phyloP scores from a whole-genome alignment of 2,113 vertebrate species.

The Columba livia region DNA sequence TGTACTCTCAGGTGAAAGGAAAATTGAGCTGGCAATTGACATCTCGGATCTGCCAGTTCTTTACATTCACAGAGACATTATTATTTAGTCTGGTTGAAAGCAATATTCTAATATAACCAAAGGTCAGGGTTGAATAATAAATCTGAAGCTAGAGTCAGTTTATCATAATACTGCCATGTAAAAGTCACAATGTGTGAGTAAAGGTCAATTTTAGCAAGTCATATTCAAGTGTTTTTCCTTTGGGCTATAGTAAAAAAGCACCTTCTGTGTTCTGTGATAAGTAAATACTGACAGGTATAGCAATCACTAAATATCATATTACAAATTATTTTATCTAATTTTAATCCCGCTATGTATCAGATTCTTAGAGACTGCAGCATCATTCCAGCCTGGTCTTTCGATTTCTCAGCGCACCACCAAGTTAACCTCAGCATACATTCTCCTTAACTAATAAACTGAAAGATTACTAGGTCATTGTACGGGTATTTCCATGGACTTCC shows the following conservation, averaged over 20 bases:
- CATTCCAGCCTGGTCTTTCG: not conserved
- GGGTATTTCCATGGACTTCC: not conserved
- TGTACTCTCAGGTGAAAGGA: constrained; percentile 61
- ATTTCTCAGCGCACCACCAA: not conserved
- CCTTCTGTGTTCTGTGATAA: not conserved
- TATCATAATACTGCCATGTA: constrained; percentile 73
- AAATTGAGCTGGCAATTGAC: constrained; percentile 64
- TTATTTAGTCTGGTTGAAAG: constrained; percentile 64
- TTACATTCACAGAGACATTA: constrained; percentile 55
- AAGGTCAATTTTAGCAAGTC: constrained; percentile 74
- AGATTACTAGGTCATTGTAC: not conserved
- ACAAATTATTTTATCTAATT: not conserved
- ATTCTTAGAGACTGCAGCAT: not conserved
- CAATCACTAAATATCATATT: not conserved
- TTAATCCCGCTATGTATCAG: not conserved
- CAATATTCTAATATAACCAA: constrained; percentile 70
- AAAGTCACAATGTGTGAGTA: constrained; percentile 68
- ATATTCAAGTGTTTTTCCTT: constrained; percentile 48
- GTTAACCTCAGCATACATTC: not conserved
- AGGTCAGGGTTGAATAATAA: constrained; percentile 72
- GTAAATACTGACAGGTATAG: constrained; percentile 14
- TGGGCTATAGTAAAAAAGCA: not conserved
- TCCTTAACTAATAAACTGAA: not conserved
- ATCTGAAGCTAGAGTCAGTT: constrained; percentile 67
- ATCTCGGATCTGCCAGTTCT: constrained; percentile 42